Evolutionary conservation across 2,888 invertebrate species (phyloP), one percentile per base, ranked within the genome.

Genomic region (Tetragonula carbonaria): DNA sequence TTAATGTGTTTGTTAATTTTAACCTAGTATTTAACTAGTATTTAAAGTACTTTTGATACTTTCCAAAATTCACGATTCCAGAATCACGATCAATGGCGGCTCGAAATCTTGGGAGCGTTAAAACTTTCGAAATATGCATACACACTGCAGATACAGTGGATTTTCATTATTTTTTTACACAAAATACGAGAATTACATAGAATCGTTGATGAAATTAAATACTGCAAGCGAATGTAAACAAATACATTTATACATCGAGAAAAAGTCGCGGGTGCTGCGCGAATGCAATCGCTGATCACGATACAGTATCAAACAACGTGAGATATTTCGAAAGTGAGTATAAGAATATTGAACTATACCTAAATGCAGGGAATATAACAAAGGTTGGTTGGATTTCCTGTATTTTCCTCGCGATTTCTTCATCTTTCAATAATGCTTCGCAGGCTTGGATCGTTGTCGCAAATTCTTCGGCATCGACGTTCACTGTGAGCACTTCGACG

Each of bases 281-380:
- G 33, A 33, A 2, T 3, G n/a, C 33, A 33, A 33, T 33, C 33
- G 2, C 33, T 3, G 33, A 38, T 38, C 38, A 1, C 38, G 38
- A 45, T 45, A 33, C 33, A 33, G 33, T 33, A 33, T 33, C 33
- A 33, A 33, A 33, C 33, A 33, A 33, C 33, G 33, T 33, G 33
- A 33, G 33, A 33, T 4, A 16, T 53, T 53, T 53, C 53, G 18
- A 6, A 14, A 5, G n/a, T n/a, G n/a, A 38, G 53, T 65, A 33
- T 33, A 28, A 62, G 8, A 11, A 28, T 62, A 62, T 62, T 14
- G n/a, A 33, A 23, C 14, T 50, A 21, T 92, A 94, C 94, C 94
- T 93, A n/a, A 94, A 79, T 5, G 92, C 93, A 50, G 94, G 93
- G 65, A 94, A 94, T 77, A 94, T 91, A 18, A 90, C 85, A 55